These are phyloP conservation scores for Speoplatyrhinus poulsoni DNA, from an alignment of 2,113 vertebrate genomes.

Conservation along the genomic window DNA sequence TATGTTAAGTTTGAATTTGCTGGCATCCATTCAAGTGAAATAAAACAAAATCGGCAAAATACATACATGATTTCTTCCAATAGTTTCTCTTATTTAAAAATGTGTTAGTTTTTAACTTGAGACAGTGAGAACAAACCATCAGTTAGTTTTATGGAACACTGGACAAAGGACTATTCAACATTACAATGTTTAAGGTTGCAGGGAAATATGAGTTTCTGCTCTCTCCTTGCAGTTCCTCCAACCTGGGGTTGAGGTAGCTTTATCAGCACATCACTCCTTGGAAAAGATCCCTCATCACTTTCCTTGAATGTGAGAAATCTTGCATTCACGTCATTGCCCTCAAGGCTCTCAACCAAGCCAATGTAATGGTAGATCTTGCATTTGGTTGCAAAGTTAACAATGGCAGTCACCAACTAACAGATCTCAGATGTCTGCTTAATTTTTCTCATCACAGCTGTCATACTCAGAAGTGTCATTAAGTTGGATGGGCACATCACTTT, in stretches of 20 bases:
- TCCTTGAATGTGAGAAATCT: neutral
- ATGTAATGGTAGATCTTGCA: slow-evolving; percentile 8
- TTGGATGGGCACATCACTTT: slow-evolving; percentile 27
- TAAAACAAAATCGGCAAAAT: no score
- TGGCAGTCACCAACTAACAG: slow-evolving; percentile 22
- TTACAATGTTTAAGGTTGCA: neutral
- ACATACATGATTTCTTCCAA: no score
- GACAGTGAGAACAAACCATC: neutral
- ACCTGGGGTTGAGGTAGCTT: neutral
- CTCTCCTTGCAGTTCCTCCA: neutral
- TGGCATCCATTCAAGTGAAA: no score
- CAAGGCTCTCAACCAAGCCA: slow-evolving; percentile 12
- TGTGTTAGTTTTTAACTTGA: no score
- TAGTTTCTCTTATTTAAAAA: no score
- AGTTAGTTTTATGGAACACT: no score
- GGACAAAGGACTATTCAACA: neutral
- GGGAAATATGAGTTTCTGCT: no score
- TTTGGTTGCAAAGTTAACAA: neutral
- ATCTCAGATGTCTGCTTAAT: slow-evolving; percentile 12
- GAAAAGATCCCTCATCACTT: neutral
- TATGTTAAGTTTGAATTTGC: no score
- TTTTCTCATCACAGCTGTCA: slow-evolving; percentile 20
- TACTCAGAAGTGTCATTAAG: slow-evolving; percentile 21
- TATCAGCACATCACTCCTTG: slow-evolving; percentile 4
- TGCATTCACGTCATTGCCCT: neutral